These are phyloP conservation scores for Lerema accius DNA, from an alignment of 1,140 invertebrate species.

Conservation along the genomic window DNA sequence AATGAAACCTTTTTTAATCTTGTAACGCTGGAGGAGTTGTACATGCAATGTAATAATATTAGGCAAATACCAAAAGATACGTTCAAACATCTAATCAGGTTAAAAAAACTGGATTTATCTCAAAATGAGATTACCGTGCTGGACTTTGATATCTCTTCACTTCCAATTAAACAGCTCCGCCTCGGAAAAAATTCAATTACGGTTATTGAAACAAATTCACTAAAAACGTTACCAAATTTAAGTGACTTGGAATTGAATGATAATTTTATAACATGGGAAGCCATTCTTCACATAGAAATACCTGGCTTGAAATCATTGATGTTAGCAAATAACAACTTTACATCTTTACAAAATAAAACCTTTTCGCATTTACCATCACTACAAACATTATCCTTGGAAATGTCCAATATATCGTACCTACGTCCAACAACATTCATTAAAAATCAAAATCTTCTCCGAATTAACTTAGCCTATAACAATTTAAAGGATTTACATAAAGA, in stretches of 20 bases:
- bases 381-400: conserved; percentile 87
- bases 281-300: conserved; percentile 70
- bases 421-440: conserved; percentile 88
- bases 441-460: conserved; percentile 88
- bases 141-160: conserved; percentile 84
- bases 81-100: conserved; percentile 84
- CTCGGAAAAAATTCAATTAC: conserved; percentile 84
- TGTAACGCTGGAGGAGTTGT: conserved; percentile 86
- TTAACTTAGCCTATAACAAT: conserved; percentile 89
- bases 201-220: conserved; percentile 83
- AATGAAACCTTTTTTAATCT: conserved; percentile 86
- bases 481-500: conserved; percentile 86
- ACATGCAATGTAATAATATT: conserved; percentile 85
- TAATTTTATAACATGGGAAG: conserved; percentile 83
- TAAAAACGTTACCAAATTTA: conserved; percentile 83
- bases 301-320: conserved; percentile 84
- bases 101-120: conserved; percentile 86
- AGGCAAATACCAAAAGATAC: conserved; percentile 84
- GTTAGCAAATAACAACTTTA: conserved; percentile 91
- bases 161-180: conserved; percentile 84
- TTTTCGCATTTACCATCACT: conserved; percentile 89
- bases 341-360: conserved; percentile 85
- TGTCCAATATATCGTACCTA: conserved; percentile 86
- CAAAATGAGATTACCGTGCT: conserved; percentile 85
- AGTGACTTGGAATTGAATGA: conserved; percentile 85